Conservation (phyloP, 2,113 vertebrate species). For the Cheilinus undulatus region DNA sequence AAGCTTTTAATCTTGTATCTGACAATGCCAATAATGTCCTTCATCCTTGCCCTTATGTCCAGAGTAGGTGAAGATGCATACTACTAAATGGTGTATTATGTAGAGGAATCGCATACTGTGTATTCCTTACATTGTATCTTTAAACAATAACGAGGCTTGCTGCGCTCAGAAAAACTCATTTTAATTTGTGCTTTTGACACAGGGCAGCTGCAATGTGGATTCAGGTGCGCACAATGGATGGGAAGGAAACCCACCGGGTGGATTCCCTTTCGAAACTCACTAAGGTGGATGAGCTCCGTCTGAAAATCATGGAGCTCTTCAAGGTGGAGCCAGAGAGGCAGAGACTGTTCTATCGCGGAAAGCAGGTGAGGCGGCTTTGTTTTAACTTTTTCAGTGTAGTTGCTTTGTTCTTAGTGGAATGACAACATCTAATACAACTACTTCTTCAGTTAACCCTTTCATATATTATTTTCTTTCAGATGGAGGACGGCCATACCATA, state of each 20-base stretch:
- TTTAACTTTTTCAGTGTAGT: not conserved
- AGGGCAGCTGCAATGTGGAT: slow-evolving; percentile 94
- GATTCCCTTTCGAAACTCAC: slow-evolving; percentile 95
- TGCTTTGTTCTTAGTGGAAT: not conserved
- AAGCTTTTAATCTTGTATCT: no score
- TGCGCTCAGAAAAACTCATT: not conserved
- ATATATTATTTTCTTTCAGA: slow-evolving; percentile 76
- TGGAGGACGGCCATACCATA: slow-evolving; percentile 96
- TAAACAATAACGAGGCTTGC: not conserved
- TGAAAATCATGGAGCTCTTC: slow-evolving; percentile 90
- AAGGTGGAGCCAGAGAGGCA: slow-evolving; percentile 89
- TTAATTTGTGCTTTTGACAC: slow-evolving; percentile 12
- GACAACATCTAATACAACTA: not conserved
- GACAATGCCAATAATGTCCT: no score
- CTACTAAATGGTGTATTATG: no score
- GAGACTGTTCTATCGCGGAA: slow-evolving; percentile 95
- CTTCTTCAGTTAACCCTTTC: not conserved
- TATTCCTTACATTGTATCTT: not conserved
- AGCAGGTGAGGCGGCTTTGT: slow-evolving; percentile 86
- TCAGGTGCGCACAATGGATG: slow-evolving; percentile 98
- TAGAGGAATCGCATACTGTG: not conserved
- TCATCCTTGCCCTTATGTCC: no score
- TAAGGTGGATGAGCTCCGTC: slow-evolving; percentile 91
- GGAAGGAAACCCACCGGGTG: slow-evolving; percentile 90
- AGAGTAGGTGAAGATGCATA: no score